Conservation (phyloP, 2,113 vertebrate species). For the Oceanodroma tethys region DNA sequence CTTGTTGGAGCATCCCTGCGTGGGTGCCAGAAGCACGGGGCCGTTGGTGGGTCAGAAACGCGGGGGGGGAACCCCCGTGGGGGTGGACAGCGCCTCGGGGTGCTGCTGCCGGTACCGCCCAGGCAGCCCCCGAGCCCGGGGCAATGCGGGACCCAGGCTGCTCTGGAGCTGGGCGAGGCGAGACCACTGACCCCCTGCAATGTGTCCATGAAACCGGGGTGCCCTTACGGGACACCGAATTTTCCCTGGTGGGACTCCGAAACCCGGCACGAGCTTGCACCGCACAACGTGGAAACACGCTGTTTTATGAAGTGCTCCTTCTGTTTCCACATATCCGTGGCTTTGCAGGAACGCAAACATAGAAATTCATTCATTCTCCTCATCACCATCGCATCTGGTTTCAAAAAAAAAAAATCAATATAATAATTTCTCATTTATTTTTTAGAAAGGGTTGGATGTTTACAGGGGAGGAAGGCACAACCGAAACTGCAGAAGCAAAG, state of each 20-base stretch:
- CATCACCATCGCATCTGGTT: background rate
- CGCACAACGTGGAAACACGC: fast-evolving
- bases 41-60: background rate
- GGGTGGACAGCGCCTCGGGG: background rate
- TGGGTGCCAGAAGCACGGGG: too few species aligned
- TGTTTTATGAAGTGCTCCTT: fast-evolving
- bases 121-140: background rate
- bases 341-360: background rate
- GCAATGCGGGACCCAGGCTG: background rate
- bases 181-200: too few species aligned
- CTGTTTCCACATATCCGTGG: fast-evolving
- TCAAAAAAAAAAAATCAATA: background rate
- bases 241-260: background rate
- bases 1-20: too few species aligned
- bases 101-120: background rate
- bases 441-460: background rate
- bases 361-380: background rate
- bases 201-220: background rate
- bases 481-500: too few species aligned
- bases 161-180: background rate
- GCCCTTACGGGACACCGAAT: background rate
- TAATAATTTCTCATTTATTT: background rate
- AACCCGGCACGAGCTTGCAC: too few species aligned
- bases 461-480: background rate
- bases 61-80: background rate